Conservation (phyloP, 2,113 vertebrate species). For the Leiothrix lutea region DNA sequence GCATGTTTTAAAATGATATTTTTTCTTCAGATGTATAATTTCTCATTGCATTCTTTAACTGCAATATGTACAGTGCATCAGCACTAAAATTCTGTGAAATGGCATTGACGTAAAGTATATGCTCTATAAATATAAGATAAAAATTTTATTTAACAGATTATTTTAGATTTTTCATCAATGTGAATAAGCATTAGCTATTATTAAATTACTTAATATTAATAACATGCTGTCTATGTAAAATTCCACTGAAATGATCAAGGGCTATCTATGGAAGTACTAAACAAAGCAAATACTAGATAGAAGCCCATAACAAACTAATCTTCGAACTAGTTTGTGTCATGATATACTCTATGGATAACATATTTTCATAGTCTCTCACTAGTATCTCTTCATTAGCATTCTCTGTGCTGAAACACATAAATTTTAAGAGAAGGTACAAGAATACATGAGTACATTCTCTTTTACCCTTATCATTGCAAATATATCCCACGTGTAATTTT, state of each 20-base stretch:
- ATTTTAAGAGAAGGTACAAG: neutral
- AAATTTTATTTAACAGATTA: neutral
- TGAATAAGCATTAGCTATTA: neutral
- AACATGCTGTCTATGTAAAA: neutral
- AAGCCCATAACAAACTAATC: neutral
- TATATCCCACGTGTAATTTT: neutral
- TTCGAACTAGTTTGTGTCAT: neutral
- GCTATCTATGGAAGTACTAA: neutral
- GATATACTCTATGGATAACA: neutral
- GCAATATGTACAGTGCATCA: neutral
- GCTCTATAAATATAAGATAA: neutral
- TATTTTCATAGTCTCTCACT: neutral
- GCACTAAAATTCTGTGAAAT: neutral
- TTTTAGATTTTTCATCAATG: neutral
- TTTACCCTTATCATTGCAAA: neutral
- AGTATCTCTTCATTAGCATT: neutral
- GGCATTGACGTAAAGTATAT: neutral
- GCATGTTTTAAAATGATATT: neutral
- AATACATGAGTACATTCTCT: rapidly evolving
- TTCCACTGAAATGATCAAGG: neutral
- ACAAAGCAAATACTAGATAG: neutral
- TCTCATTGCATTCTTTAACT: neutral
- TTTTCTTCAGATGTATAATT: neutral
- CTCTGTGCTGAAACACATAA: neutral
- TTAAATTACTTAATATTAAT: neutral